phyloP scores from a whole-genome alignment of 2,888 invertebrate species.

The Tanypteryx hageni region DNA sequence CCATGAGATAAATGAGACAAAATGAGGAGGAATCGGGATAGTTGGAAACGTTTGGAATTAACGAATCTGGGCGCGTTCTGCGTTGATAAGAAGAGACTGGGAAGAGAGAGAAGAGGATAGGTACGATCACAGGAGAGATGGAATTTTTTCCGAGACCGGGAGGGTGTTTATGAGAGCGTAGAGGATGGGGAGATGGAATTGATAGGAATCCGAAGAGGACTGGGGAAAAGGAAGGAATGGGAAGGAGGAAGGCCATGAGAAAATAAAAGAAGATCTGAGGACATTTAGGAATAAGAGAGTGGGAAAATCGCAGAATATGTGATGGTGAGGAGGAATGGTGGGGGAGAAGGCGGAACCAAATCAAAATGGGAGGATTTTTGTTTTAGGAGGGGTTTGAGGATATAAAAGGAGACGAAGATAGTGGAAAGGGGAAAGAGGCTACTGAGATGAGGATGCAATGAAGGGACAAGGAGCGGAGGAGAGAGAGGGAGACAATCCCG shows the following conservation, averaged over 20 bases:
- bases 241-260: not conserved
- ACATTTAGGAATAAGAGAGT: not conserved
- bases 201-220: slow-evolving; percentile 11
- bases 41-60: not conserved
- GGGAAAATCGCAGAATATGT: not conserved
- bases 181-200: not conserved
- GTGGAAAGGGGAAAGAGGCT: not conserved
- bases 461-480: not conserved
- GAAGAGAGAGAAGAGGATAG: not conserved
- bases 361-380: not conserved
- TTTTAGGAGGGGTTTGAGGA: not conserved
- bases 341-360: too few relatives aligned
- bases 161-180: not conserved
- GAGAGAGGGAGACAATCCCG: not conserved
- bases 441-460: too few relatives aligned
- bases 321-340: too few relatives aligned
- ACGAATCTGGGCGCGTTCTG: not conserved
- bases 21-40: slow-evolving; percentile 9
- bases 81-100: not conserved
- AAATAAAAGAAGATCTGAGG: not conserved
- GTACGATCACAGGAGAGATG: not conserved
- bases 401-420: not conserved
- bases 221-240: not conserved
- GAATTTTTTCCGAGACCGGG: not conserved
- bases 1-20: slow-evolving; percentile 21